Percentiles rank a stretch among this genome's conserved stretches.
These are phyloP conservation scores for Mormoops blainvillei DNA, from an alignment of 2,113 vertebrate genomes.

Conservation along the genomic window DNA sequence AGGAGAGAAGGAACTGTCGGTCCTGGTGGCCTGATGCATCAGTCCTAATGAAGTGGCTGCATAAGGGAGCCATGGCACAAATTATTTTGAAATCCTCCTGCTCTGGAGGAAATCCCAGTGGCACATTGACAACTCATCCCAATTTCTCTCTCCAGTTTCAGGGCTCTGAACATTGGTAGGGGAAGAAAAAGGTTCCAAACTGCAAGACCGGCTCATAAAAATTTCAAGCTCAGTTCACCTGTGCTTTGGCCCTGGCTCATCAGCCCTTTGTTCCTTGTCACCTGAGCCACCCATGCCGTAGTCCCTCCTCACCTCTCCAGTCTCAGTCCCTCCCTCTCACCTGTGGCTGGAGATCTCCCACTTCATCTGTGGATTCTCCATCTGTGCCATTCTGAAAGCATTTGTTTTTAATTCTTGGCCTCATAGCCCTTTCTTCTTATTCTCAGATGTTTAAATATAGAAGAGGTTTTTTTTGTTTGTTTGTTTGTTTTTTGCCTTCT, in stretches of 20 bases:
- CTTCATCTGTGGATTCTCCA: not conserved
- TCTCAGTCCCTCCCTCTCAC: too few species aligned
- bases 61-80: not conserved
- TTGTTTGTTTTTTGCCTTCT: not conserved
- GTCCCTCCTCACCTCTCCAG: too few species aligned
- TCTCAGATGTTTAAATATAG: not conserved
- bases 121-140: not conserved
- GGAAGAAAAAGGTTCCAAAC: not conserved
- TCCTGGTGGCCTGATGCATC: not conserved
- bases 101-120: not conserved
- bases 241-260: not conserved
- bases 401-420: not conserved
- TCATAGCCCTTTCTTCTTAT: not conserved
- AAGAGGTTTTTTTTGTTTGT: not conserved
- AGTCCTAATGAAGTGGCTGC: conserved; percentile 26
- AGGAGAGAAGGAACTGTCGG: not conserved
- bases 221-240: not conserved
- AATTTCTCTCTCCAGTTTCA: not conserved
- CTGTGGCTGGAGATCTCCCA: not conserved
- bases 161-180: not conserved
- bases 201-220: not conserved
- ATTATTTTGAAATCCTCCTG: not conserved
- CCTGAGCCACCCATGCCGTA: not conserved
- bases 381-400: not conserved
- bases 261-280: not conserved